Evolutionary conservation across 1,140 invertebrate species (phyloP).

Genomic region (Copidosoma floridanum): DNA sequence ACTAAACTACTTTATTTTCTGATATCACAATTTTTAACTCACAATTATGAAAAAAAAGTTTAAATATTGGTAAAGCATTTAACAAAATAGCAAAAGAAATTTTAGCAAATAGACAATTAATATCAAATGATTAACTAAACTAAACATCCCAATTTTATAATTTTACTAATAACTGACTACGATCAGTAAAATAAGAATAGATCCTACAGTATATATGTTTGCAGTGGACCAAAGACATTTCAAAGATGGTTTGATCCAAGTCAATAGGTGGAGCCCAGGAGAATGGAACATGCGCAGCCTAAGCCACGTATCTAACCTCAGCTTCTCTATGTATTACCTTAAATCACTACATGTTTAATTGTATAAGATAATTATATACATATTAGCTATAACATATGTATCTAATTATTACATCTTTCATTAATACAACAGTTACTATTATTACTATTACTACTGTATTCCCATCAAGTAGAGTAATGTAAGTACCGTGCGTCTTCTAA

Average conservation of each 20-base stretch:
- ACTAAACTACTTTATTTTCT: too few relatives aligned
- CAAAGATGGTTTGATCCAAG: slow-evolving; percentile 58
- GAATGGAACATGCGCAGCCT: slow-evolving; percentile 54
- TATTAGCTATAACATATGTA: slow-evolving; percentile 39
- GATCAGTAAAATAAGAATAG: slow-evolving; percentile 41
- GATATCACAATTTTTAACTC: too few relatives aligned
- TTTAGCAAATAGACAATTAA: not conserved
- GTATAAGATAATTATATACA: slow-evolving; percentile 52
- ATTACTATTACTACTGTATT: slow-evolving; percentile 6
- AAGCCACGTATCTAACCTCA: slow-evolving; percentile 60
- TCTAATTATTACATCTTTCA: slow-evolving; percentile 30
- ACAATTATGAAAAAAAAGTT: too few relatives aligned
- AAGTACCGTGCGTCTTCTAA: slow-evolving; percentile 44
- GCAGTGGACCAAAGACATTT: slow-evolving; percentile 52
- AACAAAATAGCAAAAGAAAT: too few relatives aligned
- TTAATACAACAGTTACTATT: slow-evolving; percentile 24
- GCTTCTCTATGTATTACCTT: slow-evolving; percentile 58
- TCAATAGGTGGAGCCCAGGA: slow-evolving; percentile 57
- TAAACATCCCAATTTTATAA: slow-evolving; percentile 32
- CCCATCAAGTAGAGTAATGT: slow-evolving; percentile 15
- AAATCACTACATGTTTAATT: slow-evolving; percentile 57
- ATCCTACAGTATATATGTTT: slow-evolving; percentile 57
- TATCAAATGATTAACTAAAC: not conserved
- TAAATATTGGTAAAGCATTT: too few relatives aligned
- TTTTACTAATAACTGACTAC: slow-evolving; percentile 38